Evolutionary conservation across 2,797 vertebrate genomes (phyloP), one percentile per base, ranked within the genome.

Genomic region (Dendrocincla fuliginosa): DNA sequence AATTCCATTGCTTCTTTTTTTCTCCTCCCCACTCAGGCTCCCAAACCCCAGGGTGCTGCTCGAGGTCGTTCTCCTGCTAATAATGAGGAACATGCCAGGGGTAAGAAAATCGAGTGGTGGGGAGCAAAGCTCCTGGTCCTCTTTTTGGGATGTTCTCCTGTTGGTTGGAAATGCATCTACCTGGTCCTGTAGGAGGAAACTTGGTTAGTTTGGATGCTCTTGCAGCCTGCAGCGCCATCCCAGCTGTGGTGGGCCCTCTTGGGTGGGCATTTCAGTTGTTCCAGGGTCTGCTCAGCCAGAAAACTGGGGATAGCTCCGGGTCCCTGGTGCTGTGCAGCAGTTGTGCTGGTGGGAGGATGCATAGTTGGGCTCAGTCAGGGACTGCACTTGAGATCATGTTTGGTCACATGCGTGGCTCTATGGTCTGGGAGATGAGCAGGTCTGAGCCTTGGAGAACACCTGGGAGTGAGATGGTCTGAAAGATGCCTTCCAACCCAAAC

Each of bases 71-170:
- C 70, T 92, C n/a, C 35, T 75, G 64, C 27, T 28, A 16, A 33
- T 1, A 5, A 57, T 8, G 1, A 32, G 70, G 86, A 77, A 35
- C 33, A 80, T 23, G 32, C 11, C 52, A 13, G 2, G 46, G 57
- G 11, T 20, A 4, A 63, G 63, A 28, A 73, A 57, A 83, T 27
- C 0, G 1, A 60, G 28, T 0, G 6, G 6, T 19, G 63, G 27
- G 28, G 52, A 90, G 17, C 7, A 17, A 65, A 93, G 35, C 19
- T 25, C 44, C 9, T 33, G 27, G 8, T 37, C 2, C 3, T 46
- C 22, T 49, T 59, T 42, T 42, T 13, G 64, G 33, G 24, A 60
- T 56, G 28, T 63, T 59, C 55, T 91, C 16, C 37, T 46, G 7
- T 59, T 41, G 67, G 33, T 9, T 77, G 68, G 70, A 86, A 74